Percentiles rank a stretch among this genome's conserved stretches.
Conservation (phyloP, 2,113 vertebrate species). For the Elgaria multicarinata region DNA sequence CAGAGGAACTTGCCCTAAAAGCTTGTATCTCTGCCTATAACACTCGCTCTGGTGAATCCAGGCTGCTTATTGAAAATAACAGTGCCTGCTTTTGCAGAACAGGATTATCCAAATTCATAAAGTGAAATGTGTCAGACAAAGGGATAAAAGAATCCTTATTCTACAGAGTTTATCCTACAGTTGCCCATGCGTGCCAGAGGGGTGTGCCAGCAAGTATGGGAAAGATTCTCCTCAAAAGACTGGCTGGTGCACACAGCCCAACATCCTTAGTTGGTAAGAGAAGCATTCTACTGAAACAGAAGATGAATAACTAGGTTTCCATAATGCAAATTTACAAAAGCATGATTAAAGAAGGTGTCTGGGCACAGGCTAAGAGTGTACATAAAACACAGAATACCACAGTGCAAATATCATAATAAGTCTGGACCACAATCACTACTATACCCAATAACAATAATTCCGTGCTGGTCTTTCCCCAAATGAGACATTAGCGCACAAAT, state of each 20-base stretch:
- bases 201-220: slow-evolving; percentile 63
- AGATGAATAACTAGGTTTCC: slow-evolving; percentile 46
- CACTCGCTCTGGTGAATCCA: slow-evolving; percentile 58
- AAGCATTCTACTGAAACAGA: slow-evolving; percentile 51
- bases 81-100: slow-evolving; percentile 55
- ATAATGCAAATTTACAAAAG: slow-evolving; percentile 41
- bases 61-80: slow-evolving; percentile 65
- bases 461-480: not conserved
- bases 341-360: slow-evolving; percentile 12
- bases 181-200: slow-evolving; percentile 61
- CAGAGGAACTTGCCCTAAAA: slow-evolving; percentile 57
- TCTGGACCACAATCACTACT: not conserved
- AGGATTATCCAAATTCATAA: slow-evolving; percentile 59
- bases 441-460: not conserved
- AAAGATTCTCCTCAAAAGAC: slow-evolving; percentile 61
- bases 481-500: not conserved
- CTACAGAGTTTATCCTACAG: slow-evolving; percentile 62
- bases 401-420: slow-evolving; percentile 23
- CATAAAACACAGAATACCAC: not conserved
- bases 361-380: slow-evolving; percentile 28
- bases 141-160: slow-evolving; percentile 67
- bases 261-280: slow-evolving; percentile 49
- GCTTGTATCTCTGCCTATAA: slow-evolving; percentile 55
- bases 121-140: slow-evolving; percentile 67
- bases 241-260: slow-evolving; percentile 37